Evolutionary conservation across 2,797 vertebrate genomes (phyloP).

Genomic region (Oreortyx pictus): DNA sequence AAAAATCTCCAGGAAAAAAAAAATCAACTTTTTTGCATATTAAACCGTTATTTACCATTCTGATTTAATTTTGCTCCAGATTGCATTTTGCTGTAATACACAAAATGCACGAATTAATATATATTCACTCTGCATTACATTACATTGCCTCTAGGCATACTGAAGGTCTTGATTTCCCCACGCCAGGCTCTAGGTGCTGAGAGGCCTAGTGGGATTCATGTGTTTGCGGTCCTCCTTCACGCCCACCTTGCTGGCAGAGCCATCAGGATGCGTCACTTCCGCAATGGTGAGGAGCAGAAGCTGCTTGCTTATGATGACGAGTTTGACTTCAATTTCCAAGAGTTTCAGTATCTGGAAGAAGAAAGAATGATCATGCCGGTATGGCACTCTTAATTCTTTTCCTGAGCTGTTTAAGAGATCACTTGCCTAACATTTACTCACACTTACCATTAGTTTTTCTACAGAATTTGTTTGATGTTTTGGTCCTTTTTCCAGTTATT

Average conservation of each 20-base stretch:
- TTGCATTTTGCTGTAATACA: background rate
- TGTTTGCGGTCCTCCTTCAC: conserved; percentile 88
- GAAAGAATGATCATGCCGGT: conserved; percentile 87
- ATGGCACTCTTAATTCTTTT: background rate
- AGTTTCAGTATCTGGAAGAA: conserved; percentile 86
- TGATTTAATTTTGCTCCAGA: background rate
- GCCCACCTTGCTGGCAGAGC: conserved; percentile 87
- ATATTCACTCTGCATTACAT: background rate
- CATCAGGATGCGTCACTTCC: conserved; percentile 86
- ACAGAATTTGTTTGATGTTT: background rate
- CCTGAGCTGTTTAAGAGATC: background rate
- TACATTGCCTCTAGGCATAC: background rate
- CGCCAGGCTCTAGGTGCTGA: conserved; percentile 84
- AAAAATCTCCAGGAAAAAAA: background rate
- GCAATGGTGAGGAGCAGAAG: conserved; percentile 81
- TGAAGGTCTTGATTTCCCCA: background rate
- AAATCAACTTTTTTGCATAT: background rate
- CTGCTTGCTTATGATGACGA: conserved; percentile 84
- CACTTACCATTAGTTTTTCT: background rate
- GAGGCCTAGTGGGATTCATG: conserved; percentile 84
- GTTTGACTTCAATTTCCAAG: conserved; percentile 93
- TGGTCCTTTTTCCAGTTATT: background rate
- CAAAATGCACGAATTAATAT: background rate
- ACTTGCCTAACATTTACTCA: background rate
- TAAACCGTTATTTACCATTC: background rate